Conservation (phyloP, 2,797 vertebrate species). For the Yasuhikotakia modesta region DNA sequence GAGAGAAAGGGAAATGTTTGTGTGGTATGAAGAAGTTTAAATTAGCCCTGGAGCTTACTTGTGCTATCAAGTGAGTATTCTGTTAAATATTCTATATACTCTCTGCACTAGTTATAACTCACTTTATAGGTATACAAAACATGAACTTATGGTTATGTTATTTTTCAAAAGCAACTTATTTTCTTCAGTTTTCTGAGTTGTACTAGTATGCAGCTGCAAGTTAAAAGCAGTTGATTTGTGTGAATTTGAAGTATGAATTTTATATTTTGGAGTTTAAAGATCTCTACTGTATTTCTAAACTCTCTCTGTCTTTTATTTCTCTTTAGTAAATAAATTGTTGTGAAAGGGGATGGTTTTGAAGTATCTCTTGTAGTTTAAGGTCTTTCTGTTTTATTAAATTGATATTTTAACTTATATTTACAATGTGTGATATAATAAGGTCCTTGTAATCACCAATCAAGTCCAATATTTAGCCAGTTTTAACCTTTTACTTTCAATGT, state of each 20-base stretch:
- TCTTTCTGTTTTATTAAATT: background rate
- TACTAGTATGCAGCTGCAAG: background rate
- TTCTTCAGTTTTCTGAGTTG: constrained; percentile 8
- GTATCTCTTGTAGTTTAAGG: background rate
- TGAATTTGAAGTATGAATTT: background rate
- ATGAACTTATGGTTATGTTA: too few relatives aligned
- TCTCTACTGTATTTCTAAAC: constrained; percentile 13
- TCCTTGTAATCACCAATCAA: background rate
- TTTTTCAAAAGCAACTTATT: background rate
- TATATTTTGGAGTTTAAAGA: background rate
- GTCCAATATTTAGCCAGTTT: background rate
- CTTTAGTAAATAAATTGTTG: background rate
- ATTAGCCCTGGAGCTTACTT: constrained; percentile 47
- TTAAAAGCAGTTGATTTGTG: constrained; percentile 22
- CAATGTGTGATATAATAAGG: background rate
- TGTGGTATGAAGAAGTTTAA: constrained; percentile 78
- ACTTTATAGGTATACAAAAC: too few relatives aligned
- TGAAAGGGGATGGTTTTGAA: background rate
- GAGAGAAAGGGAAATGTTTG: constrained; percentile 75
- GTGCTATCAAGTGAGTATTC: constrained; percentile 54
- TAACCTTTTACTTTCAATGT: background rate
- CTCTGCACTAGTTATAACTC: background rate
- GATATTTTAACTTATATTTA: background rate
- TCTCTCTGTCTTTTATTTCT: background rate
- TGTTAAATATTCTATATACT: constrained; percentile 21